A percentile compares a stretch with the other conserved stretches of the same genome.
phyloP scores from a whole-genome alignment of 1,140 invertebrate species.

The Daktulosphaira vitifoliae region DNA sequence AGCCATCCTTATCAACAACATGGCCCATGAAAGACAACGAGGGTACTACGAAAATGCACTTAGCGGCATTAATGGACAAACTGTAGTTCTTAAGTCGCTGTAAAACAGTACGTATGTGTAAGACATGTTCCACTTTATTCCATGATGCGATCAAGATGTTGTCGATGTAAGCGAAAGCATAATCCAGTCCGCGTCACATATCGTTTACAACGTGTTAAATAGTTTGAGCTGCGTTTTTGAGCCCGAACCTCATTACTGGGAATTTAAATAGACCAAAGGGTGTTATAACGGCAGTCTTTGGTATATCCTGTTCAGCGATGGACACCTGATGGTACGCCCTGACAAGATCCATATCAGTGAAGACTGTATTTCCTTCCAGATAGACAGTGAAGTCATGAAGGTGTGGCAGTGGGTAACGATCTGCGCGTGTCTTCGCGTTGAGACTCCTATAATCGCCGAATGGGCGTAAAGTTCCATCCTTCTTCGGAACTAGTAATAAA shows the following conservation, averaged over 20 bases:
- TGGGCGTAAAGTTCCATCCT: constrained; percentile 42
- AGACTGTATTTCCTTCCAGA: constrained; percentile 43
- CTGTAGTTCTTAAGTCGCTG: constrained; percentile 36
- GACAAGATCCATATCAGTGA: constrained; percentile 45
- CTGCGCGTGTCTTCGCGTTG: constrained; percentile 43
- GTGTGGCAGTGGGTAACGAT: constrained; percentile 43
- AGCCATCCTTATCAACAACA: constrained; percentile 38
- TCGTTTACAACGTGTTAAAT: background rate
- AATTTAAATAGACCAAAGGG: constrained; percentile 40
- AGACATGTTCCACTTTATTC: constrained; percentile 34
- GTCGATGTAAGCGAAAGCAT: constrained; percentile 34
- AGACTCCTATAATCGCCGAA: constrained; percentile 47
- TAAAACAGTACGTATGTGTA: constrained; percentile 36
- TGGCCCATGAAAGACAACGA: constrained; percentile 42
- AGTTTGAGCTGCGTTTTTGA: constrained; percentile 11
- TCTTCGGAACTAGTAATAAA: constrained; percentile 47
- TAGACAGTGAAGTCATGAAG: constrained; percentile 40
- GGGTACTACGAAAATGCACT: constrained; percentile 40
- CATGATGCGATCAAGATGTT: constrained; percentile 38
- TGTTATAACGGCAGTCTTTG: constrained; percentile 44
- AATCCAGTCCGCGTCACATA: background rate
- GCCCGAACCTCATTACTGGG: constrained; percentile 13
- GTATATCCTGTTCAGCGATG: constrained; percentile 39
- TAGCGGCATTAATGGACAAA: constrained; percentile 39
- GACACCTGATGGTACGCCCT: constrained; percentile 47